Conservation (phyloP, 2,113 vertebrate species). For the Callithrix jacchus region DNA sequence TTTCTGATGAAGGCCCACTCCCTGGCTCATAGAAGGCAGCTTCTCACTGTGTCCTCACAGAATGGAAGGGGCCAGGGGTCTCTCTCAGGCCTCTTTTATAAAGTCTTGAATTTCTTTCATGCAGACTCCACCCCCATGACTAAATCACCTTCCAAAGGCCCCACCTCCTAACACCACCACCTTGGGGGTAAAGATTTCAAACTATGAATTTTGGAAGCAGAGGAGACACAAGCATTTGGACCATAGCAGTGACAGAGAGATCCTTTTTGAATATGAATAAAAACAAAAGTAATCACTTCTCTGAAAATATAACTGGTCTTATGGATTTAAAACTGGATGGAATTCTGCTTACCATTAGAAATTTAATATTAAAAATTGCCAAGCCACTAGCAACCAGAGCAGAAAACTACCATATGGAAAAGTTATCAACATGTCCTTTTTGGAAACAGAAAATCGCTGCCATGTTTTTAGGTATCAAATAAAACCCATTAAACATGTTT, state of each 20-base stretch:
- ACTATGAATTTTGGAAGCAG: background rate
- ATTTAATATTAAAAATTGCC: conserved; percentile 79
- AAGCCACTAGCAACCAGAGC: conserved; percentile 73
- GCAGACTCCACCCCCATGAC: too few relatives aligned
- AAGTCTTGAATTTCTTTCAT: too few relatives aligned
- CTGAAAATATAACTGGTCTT: conserved; percentile 65
- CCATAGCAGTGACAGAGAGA: background rate
- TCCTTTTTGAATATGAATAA: conserved; percentile 14
- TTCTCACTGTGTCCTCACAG: background rate
- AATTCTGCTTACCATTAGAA: conserved; percentile 79
- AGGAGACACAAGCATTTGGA: background rate
- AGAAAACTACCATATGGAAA: conserved; percentile 80
- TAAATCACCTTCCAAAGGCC: background rate
- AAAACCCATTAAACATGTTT: conserved; percentile 67
- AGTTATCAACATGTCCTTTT: conserved; percentile 74
- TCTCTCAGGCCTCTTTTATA: background rate
- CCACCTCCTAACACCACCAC: background rate
- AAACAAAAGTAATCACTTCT: conserved; percentile 68
- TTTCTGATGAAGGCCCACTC: background rate
- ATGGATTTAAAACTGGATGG: conserved; percentile 74
- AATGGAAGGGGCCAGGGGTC: background rate
- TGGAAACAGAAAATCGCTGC: conserved; percentile 67
- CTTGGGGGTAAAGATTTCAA: background rate
- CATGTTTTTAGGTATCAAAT: conserved; percentile 59
- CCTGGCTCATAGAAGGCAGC: background rate